Evolutionary conservation across 2,888 invertebrate genomes (phyloP), one percentile per base, ranked within the genome.

Genomic region (Drosophila conformis): DNA sequence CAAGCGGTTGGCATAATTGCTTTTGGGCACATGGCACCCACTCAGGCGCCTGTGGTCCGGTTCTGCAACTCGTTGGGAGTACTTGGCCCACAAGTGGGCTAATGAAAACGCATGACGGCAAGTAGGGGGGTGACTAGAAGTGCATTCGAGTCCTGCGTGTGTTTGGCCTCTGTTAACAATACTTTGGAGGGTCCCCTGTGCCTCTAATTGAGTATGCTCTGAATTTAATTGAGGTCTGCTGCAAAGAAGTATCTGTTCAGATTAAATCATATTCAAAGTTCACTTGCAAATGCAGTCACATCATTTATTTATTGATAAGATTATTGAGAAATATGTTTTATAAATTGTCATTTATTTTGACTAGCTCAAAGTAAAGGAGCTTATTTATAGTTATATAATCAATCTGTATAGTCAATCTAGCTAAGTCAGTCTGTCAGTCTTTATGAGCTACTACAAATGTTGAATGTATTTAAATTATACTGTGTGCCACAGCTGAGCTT

Each of bases 21-120:
- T 86, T 86, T 87, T 83, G 69, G 80, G 73, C 68, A 74, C 68
- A 71, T 65, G 72, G 68, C 72, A 63, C 63, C 69, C 78, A 72
- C 68, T 68, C 60, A 53, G 72, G 68, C 62, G 68, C 59, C 62
- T 69, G 69, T 58, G 69, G 58, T 62, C 54, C 42, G 36, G 53
- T 21, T 18, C 56, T 62, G 52, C 38, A 56, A 49, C 69, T 66
- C 42, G 27, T 25, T 18, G 49, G 46, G 51, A 53, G 38, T 56
- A n/a, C 40, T 56, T 57, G 38, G 40, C 46, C 33, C 35, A 48
- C 58, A 42, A 60, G 42, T 49, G 71, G 64, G 75, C 76, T 82
- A 80, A 77, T 80, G 86, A 77, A 84, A 82, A 75, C 87, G 72
- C 71, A 76, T 52, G 59, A 40, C 46, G 38, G 13, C 5, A 61